phyloP scores from a whole-genome alignment of 2,888 invertebrate genomes.

The Machimus rusticus region DNA sequence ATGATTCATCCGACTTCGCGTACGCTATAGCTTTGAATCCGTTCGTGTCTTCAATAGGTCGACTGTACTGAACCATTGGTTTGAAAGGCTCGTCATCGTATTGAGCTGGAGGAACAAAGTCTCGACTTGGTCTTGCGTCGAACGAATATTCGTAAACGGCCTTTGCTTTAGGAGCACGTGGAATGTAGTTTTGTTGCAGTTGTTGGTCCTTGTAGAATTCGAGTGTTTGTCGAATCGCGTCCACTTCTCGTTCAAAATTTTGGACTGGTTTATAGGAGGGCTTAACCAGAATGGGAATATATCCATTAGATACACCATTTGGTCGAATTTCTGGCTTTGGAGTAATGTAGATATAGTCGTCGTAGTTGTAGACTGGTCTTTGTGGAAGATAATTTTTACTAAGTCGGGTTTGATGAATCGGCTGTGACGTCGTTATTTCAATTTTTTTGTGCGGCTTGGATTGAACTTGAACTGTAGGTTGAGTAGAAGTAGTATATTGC shows the following conservation, averaged over 20 bases:
- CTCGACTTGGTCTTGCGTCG: conserved; percentile 64
- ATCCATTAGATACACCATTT: conserved; percentile 50
- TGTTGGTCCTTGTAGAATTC: conserved; percentile 70
- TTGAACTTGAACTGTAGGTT: conserved; percentile 48
- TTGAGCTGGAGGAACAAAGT: conserved; percentile 56
- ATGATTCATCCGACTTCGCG: conserved; percentile 65
- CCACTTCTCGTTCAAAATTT: conserved; percentile 71
- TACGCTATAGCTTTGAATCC: conserved; percentile 59
- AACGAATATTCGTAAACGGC: conserved; percentile 77
- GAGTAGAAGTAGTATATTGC: neutral
- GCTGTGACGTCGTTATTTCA: neutral
- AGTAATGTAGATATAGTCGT: conserved; percentile 62
- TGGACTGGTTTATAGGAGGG: conserved; percentile 60
- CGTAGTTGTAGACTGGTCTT: conserved; percentile 47
- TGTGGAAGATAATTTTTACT: conserved; percentile 41
- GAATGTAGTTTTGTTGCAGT: conserved; percentile 59
- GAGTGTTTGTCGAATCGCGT: conserved; percentile 72
- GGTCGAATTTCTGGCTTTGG: conserved; percentile 66
- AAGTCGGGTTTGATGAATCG: conserved; percentile 23
- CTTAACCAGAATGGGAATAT: conserved; percentile 20
- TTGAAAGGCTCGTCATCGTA: conserved; percentile 70
- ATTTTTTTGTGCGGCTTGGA: conserved; percentile 50
- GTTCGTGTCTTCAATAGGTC: conserved; percentile 58
- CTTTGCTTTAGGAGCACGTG: conserved; percentile 63
- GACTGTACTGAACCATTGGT: conserved; percentile 68